Conservation (phyloP, 2,113 vertebrate genomes). For the Saiga tatarica region DNA sequence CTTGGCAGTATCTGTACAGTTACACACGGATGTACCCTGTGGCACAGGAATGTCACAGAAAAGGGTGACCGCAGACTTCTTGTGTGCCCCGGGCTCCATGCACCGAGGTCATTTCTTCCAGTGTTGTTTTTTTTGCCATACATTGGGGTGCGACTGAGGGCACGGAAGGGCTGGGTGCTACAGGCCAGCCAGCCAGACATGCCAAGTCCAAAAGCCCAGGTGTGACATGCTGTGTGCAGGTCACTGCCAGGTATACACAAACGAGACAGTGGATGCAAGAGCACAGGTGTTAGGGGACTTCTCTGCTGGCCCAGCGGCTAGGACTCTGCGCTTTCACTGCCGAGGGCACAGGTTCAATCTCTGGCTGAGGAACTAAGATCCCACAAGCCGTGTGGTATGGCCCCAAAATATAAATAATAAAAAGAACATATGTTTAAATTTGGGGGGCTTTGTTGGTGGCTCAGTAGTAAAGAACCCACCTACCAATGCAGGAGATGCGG, state of each 20-base stretch:
- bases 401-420: not conserved
- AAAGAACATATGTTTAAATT: not conserved
- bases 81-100: accelerated
- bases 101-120: not conserved
- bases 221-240: not conserved
- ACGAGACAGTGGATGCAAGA: accelerated
- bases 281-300: not conserved
- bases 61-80: not conserved
- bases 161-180: not conserved
- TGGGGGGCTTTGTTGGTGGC: not conserved
- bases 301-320: not conserved
- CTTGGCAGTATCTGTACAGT: not conserved
- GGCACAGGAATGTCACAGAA: not conserved
- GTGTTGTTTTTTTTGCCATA: not conserved
- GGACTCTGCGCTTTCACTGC: not conserved
- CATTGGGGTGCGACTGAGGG: not conserved
- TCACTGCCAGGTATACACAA: not conserved
- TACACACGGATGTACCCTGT: too few species aligned
- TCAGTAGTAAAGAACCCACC: not conserved
- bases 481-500: not conserved
- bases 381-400: not conserved
- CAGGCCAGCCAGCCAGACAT: not conserved
- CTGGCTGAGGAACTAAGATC: not conserved
- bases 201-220: not conserved
- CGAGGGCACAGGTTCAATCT: accelerated